Evolutionary conservation across 2,797 vertebrate species (phyloP).

Genomic region (Cirrhinus mrigala): DNA sequence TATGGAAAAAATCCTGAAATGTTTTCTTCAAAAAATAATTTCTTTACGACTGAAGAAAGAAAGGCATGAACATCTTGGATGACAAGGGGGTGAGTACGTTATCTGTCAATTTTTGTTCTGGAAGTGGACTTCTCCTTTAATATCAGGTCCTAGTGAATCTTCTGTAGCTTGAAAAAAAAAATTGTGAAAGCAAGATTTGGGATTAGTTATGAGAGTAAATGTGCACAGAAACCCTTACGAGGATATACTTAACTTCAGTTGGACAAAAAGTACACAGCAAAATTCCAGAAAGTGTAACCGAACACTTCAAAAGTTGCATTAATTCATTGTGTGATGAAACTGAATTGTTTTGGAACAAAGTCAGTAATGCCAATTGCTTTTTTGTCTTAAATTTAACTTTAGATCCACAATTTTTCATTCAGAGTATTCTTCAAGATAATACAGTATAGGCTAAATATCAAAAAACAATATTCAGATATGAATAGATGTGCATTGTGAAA

Average conservation of each 20-base stretch:
- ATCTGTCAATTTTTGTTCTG: too few relatives aligned
- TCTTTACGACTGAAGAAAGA: too few relatives aligned
- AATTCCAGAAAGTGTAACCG: background rate
- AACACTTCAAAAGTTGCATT: background rate
- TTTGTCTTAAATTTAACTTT: background rate
- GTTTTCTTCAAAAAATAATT: too few relatives aligned
- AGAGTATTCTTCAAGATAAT: background rate
- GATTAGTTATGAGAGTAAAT: background rate
- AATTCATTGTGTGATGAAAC: background rate
- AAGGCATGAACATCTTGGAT: too few relatives aligned
- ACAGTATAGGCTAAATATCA: background rate
- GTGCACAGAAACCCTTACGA: background rate
- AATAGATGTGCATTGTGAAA: background rate
- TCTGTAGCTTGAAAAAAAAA: background rate
- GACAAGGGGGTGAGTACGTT: too few relatives aligned
- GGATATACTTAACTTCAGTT: background rate
- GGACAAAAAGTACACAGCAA: background rate
- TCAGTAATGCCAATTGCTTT: background rate
- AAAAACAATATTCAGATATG: background rate
- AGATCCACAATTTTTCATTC: background rate
- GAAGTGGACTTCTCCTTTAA: background rate
- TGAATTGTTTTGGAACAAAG: background rate
- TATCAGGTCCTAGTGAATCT: background rate
- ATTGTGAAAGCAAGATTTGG: background rate
- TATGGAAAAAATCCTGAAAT: too few relatives aligned